phyloP scores from a whole-genome alignment of 2,797 vertebrate species.

The Mus caroli region DNA sequence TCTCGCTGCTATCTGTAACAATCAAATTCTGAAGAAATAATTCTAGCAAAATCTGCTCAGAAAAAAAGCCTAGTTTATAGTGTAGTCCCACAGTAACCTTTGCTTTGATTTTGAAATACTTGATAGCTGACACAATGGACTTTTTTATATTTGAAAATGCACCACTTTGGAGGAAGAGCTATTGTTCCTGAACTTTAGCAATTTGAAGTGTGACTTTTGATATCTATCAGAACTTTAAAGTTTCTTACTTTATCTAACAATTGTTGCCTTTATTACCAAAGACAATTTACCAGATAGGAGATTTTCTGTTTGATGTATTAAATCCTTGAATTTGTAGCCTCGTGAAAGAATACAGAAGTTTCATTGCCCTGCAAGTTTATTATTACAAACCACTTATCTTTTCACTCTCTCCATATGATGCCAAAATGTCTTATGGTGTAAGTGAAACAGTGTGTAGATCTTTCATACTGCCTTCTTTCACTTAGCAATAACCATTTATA shows the following conservation, averaged over 20 bases:
- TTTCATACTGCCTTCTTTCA: neutral
- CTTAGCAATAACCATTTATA: neutral
- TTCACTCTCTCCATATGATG: neutral
- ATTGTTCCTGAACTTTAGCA: conserved; percentile 24
- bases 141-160: conserved; percentile 68
- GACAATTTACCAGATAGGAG: neutral
- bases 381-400: neutral
- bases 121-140: conserved; percentile 18
- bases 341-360: neutral
- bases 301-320: conserved; percentile 15
- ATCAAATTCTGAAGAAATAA: conserved; percentile 36
- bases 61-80: conserved; percentile 4
- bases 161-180: neutral
- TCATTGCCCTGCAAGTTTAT: neutral
- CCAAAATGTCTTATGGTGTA: neutral
- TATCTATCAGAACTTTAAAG: conserved; percentile 17
- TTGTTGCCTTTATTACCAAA: conserved; percentile 22
- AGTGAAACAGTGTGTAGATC: neutral
- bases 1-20: conserved; percentile 27
- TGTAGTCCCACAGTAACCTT: neutral
- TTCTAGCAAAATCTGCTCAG: neutral
- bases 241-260: conserved; percentile 9
- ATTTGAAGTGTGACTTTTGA: conserved; percentile 41
- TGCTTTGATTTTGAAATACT: conserved; percentile 57
- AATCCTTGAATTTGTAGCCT: conserved; percentile 32